Evolutionary conservation across 2,113 vertebrate species (phyloP).

Genomic region (Triplophysa dalaica): DNA sequence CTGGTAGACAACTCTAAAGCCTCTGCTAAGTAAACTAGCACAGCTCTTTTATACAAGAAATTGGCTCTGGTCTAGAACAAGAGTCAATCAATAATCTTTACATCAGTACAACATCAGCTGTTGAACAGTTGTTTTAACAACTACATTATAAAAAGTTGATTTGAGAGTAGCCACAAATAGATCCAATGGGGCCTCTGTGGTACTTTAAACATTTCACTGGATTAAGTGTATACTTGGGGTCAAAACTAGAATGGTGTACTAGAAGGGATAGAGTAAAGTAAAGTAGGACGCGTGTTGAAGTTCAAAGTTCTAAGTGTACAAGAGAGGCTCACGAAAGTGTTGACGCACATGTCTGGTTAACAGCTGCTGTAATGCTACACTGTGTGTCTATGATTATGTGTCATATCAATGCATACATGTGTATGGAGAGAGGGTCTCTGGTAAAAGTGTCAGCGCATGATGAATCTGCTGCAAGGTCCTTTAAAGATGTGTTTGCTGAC

Average conservation of each 20-base stretch:
- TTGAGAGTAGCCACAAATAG: background rate
- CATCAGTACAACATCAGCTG: background rate
- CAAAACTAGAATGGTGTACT: background rate
- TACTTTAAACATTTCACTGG: conserved; percentile 11
- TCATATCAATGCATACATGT: background rate
- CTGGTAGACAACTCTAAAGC: no score
- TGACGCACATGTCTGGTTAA: conserved; percentile 12
- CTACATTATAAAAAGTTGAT: background rate
- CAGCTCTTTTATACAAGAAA: no score
- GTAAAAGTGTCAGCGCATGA: conserved; percentile 20
- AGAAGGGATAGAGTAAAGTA: background rate
- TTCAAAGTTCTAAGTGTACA: conserved; percentile 21
- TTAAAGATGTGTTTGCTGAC: conserved; percentile 28
- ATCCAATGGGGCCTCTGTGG: background rate
- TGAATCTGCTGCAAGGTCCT: conserved; percentile 15
- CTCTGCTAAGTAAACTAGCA: no score
- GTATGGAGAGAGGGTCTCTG: background rate
- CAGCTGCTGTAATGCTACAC: background rate
- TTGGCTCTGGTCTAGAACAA: no score
- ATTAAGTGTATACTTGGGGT: conserved; percentile 23
- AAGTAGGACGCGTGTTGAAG: conserved; percentile 28
- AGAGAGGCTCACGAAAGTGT: conserved; percentile 2
- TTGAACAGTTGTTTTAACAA: background rate
- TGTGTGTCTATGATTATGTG: background rate
- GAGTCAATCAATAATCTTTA: background rate